Percentiles rank a stretch among this genome's conserved stretches.
These are phyloP conservation scores for Bombyx huttoni DNA, from an alignment of 2,888 invertebrate species.

Conservation along the genomic window DNA sequence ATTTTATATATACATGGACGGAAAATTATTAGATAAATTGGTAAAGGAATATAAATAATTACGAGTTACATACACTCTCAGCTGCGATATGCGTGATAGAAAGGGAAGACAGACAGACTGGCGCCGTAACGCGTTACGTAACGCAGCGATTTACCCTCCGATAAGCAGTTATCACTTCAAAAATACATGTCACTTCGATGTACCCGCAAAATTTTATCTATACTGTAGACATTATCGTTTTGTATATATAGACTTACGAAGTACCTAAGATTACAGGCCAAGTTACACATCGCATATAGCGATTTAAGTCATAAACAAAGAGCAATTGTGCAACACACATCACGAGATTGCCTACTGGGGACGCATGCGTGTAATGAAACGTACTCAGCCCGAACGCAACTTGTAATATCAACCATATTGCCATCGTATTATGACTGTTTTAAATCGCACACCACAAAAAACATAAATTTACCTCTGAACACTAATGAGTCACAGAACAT, in stretches of 20 bases:
- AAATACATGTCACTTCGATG: too few relatives aligned
- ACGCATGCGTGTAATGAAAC: constrained; percentile 20
- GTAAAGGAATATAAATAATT: too few relatives aligned
- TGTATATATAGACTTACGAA: background rate
- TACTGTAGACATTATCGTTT: too few relatives aligned
- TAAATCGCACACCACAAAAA: background rate
- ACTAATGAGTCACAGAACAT: background rate
- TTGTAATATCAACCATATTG: constrained; percentile 1
- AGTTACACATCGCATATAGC: constrained; percentile 13
- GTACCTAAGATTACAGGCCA: background rate
- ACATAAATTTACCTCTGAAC: background rate
- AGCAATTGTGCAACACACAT: constrained; percentile 29
- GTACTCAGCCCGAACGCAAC: constrained; percentile 7
- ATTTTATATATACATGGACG: too few relatives aligned
- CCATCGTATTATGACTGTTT: background rate
- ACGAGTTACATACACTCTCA: too few relatives aligned
- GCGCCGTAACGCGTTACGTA: too few relatives aligned
- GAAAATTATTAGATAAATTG: too few relatives aligned
- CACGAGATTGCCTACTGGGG: constrained; percentile 37
- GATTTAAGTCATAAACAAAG: constrained; percentile 28
- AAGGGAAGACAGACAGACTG: too few relatives aligned
- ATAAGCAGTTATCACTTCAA: too few relatives aligned
- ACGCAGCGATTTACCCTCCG: too few relatives aligned
- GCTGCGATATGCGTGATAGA: too few relatives aligned
- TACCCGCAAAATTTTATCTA: too few relatives aligned